Percentiles rank a stretch among this genome's conserved stretches.
phyloP scores from a whole-genome alignment of 2,888 invertebrate species.

The Apamea crenata region DNA sequence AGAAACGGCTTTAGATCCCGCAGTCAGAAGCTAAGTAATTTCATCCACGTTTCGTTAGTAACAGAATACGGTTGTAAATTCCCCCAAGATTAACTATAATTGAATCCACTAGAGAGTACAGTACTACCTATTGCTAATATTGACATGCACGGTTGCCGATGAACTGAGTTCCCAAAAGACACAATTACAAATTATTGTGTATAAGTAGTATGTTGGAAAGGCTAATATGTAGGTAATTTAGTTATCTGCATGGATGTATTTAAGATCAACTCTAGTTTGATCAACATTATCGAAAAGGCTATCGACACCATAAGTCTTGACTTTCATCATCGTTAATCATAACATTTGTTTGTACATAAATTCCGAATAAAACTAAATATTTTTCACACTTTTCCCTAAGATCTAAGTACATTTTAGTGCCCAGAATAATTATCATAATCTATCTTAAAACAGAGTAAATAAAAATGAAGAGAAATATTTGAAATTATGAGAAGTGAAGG shows the following conservation, averaged over 20 bases:
- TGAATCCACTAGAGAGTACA: slow-evolving; percentile 2
- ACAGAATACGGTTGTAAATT: slow-evolving; percentile 18
- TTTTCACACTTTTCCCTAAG: not conserved
- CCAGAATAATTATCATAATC: slow-evolving; percentile 9
- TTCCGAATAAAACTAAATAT: not conserved
- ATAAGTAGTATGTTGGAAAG: not conserved
- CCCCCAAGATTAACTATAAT: slow-evolving; percentile 14
- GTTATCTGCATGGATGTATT: not conserved
- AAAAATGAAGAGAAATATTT: slow-evolving; percentile 29
- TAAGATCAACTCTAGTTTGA: not conserved
- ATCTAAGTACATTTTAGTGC: not conserved
- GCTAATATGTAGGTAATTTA: slow-evolving; percentile 3
- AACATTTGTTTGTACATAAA: not conserved
- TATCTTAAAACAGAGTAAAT: slow-evolving; percentile 1
- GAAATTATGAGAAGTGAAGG: slow-evolving; percentile 46
- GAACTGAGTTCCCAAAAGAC: slow-evolving; percentile 15
- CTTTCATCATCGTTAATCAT: not conserved
- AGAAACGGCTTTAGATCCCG: slow-evolving; percentile 12
- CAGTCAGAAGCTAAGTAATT: slow-evolving; percentile 18
- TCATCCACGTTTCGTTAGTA: slow-evolving; percentile 18
- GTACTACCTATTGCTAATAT: slow-evolving; percentile 10
- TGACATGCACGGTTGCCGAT: slow-evolving; percentile 9
- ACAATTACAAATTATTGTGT: slow-evolving; percentile 4
- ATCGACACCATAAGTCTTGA: not conserved
- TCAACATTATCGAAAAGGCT: not conserved